Percentiles rank a stretch among this genome's conserved stretches.
phyloP scores from a whole-genome alignment of 2,113 vertebrate genomes.

The Cavia porcellus region DNA sequence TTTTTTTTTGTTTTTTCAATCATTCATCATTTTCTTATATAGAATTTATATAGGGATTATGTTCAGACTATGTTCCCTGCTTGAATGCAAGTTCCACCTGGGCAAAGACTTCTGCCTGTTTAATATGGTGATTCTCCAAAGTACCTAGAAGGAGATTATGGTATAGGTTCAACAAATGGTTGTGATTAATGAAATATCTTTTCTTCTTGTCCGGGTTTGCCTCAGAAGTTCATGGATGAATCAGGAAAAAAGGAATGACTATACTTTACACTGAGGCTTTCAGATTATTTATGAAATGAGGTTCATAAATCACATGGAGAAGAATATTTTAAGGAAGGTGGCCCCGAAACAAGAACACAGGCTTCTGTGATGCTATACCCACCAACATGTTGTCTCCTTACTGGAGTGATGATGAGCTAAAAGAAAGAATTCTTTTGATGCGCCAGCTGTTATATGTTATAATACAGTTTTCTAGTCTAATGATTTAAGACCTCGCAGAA shows the following conservation, averaged over 20 bases:
- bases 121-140: neutral
- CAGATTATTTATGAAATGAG: neutral
- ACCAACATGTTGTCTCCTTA: neutral
- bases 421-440: neutral
- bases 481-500: neutral
- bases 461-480: neutral
- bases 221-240: neutral
- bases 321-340: neutral
- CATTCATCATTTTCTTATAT: neutral
- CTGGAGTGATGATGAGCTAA: neutral
- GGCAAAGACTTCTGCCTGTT: neutral
- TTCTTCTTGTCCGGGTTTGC: neutral
- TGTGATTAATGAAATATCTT: slow-evolving; percentile 23
- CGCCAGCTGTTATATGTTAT: neutral
- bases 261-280: neutral
- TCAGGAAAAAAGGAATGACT: neutral
- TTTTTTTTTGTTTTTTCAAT: neutral
- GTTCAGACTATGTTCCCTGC: neutral
- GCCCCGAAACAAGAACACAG: neutral
- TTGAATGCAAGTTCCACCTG: neutral
- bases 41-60: neutral
- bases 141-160: neutral
- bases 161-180: neutral
- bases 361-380: neutral
- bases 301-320: neutral